Evolutionary conservation across 2,113 vertebrate species (phyloP).

Genomic region (Hippolais icterina): DNA sequence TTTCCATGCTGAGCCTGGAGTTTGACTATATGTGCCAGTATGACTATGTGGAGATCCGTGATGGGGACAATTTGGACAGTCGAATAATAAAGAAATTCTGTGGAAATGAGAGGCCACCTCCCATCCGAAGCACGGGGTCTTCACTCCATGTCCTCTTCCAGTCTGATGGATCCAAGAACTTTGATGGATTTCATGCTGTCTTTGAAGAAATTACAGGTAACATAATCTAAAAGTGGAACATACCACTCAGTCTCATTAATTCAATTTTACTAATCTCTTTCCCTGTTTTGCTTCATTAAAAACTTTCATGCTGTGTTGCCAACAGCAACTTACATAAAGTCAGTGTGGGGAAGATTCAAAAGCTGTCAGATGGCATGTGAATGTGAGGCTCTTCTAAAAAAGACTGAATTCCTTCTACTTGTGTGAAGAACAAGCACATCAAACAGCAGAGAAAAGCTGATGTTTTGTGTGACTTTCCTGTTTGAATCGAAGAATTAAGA

Average conservation of each 20-base stretch:
- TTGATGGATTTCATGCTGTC: slow-evolving; percentile 92
- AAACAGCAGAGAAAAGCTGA: background rate
- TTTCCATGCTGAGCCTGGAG: slow-evolving; percentile 96
- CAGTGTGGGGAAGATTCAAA: background rate
- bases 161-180: slow-evolving; percentile 96
- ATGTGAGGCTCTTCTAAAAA: background rate
- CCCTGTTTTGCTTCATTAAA: slow-evolving; percentile 36
- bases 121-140: slow-evolving; percentile 85
- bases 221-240: background rate
- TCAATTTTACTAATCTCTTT: background rate
- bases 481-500: background rate
- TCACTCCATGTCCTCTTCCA: slow-evolving; percentile 92
- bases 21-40: slow-evolving; percentile 95
- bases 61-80: slow-evolving; percentile 86
- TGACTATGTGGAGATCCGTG: slow-evolving; percentile 91
- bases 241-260: background rate
- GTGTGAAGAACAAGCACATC: background rate
- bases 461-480: background rate
- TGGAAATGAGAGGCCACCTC: slow-evolving; percentile 86
- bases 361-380: background rate
- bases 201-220: slow-evolving; percentile 95
- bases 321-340: background rate
- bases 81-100: slow-evolving; percentile 90
- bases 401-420: background rate
- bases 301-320: slow-evolving; percentile 15